phyloP scores from a whole-genome alignment of 2,888 invertebrate species.

The Dromius quadrimaculatus region DNA sequence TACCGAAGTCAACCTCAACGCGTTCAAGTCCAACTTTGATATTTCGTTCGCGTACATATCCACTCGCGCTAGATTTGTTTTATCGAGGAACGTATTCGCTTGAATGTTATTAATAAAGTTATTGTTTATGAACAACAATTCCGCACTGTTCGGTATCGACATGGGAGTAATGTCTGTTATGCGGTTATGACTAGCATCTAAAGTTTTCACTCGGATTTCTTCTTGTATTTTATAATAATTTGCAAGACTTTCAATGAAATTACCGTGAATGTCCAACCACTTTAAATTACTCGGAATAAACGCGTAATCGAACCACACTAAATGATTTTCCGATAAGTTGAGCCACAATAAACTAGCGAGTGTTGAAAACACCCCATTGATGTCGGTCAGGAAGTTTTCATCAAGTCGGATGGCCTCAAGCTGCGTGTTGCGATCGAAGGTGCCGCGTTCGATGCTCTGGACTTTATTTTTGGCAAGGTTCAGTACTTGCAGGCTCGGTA shows the following conservation, averaged over 20 bases:
- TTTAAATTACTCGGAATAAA: conserved; percentile 90
- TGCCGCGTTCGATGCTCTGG: conserved; percentile 84
- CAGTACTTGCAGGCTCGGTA: conserved; percentile 85
- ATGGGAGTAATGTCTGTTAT: conserved; percentile 85
- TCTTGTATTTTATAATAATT: conserved; percentile 90
- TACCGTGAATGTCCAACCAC: conserved; percentile 92
- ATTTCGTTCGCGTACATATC: conserved; percentile 92
- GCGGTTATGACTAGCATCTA: conserved; percentile 91
- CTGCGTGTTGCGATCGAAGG: conserved; percentile 84
- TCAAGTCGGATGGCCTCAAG: conserved; percentile 90
- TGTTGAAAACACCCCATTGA: conserved; percentile 90
- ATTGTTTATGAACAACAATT: conserved; percentile 89
- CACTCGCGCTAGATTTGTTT: conserved; percentile 85
- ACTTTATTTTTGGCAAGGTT: conserved; percentile 93
- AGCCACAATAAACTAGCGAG: conserved; percentile 87
- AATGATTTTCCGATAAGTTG: conserved; percentile 90
- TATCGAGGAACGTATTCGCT: conserved; percentile 88
- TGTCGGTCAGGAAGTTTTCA: conserved; percentile 88
- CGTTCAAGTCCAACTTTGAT: conserved; percentile 84
- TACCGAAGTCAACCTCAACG: conserved; percentile 82
- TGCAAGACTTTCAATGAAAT: conserved; percentile 87
- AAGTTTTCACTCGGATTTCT: conserved; percentile 83
- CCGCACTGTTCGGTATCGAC: conserved; percentile 89
- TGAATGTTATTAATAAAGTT: conserved; percentile 86
- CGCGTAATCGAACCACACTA: conserved; percentile 94